Evolutionary conservation across 2,113 vertebrate species (phyloP), one percentile per base, ranked within the genome.

Genomic region (Agapornis roseicollis): DNA sequence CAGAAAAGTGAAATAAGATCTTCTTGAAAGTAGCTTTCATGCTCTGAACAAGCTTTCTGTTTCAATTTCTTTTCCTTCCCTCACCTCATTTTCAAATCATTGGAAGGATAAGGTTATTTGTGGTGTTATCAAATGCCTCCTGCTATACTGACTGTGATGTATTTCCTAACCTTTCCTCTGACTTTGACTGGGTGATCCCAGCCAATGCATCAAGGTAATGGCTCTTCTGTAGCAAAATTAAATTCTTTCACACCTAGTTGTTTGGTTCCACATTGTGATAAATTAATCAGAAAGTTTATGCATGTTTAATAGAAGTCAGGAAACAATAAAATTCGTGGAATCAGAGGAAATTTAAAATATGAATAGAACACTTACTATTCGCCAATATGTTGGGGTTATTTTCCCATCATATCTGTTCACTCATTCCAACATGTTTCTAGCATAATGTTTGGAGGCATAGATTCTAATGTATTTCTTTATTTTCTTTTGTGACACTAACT

Each of bases 91-190:
- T 96, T 95, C 79, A 94, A 96, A 92, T 93, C 33, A 94, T n/a
- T 82, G 72, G 31, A 94, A 93, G 55, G 64, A 92, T 90, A 94
- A 93, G 35, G 66, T 95, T 96, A 95, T 97, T 94, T 92, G 83
- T 90, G 70, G 80, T 86, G 53, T 82, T 94, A 92, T 94, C 90
- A 96, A 97, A 97, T 95, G 44, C 27, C 49, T 97, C 42, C 93
- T 97, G 61, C 83, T 52, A 71, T 89, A 66, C 73, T 89, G 78
- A 70, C 89, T 94, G 73, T 93, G 91, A 93, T 94, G 61, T 70
- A 96, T 97, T 96, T 97, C 63, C 81, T 96, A 94, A 97, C 90
- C 92, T 96, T 96, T 92, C 90, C 49, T 94, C 82, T 80, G 68
- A 68, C 68, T 96, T 94, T 97, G 87, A 97, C 93, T 95, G 94